Evolutionary conservation across 1,140 invertebrate species (phyloP), one percentile per base, ranked within the genome.

Genomic region (Nasonia giraulti): DNA sequence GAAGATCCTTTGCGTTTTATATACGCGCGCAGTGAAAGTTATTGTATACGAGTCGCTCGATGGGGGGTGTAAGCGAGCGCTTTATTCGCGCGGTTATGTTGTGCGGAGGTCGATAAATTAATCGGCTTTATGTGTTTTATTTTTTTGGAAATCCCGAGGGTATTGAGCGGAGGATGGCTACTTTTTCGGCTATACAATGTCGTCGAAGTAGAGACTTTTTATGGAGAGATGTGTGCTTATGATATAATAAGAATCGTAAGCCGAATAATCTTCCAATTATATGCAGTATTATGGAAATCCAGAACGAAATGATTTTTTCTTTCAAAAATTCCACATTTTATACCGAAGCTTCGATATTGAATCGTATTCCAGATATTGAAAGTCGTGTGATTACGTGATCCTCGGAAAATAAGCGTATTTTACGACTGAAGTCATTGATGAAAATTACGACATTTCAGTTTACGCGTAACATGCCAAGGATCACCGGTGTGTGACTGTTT

Each of bases 391-490:
- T 74, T n/a, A 33, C 31, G 66, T 40, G 73, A 2, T 4, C 11
- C 20, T 20, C 55, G 40, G 55, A n/a, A 75, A 37, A 8, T 37
- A 81, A 40, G 37, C 31, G 14, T 40, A 55, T 14, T 66, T 66
- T 62, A 44, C 37, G 40, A 20, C 81, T 76, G 7, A 23, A 66
- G 11, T 82, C 50, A 37, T 44, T 20, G 73, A 82, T 66, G 47
- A 76, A 82, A 82, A 17, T 66, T 62, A 66, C 73, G 44, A 50
- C 80, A 40, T 75, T 82, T 62, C 3, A 40, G 31, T 76, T 55
- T 66, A 66, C 74, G 69, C 69, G 23, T 62, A 83, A 17, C 55
- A 40, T 83, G 55, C 74, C 74, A 77, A 83, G 82, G 82, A 83
- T 83, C 40, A 50, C 37, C 23, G n/a, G 82, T 77, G 27, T 14